Evolutionary conservation across 2,797 vertebrate species (phyloP).

Genomic region (Falco concolor): DNA sequence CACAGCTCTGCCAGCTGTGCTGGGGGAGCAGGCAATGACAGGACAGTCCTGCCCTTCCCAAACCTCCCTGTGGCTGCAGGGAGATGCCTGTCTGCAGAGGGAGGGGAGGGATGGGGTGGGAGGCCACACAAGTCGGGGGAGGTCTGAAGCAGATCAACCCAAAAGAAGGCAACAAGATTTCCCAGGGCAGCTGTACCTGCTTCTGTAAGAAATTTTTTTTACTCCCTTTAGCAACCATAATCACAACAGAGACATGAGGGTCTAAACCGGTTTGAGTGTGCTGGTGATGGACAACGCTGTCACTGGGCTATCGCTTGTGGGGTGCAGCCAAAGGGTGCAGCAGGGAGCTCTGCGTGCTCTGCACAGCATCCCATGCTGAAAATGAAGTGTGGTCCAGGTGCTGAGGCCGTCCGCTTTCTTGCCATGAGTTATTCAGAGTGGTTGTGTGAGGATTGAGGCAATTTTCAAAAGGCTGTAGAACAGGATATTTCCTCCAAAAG

Average conservation of each 20-base stretch:
- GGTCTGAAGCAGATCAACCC: background rate
- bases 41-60: background rate
- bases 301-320: background rate
- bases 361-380: rapidly evolving
- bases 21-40: background rate
- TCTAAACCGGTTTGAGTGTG: background rate
- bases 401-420: background rate
- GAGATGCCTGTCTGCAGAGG: background rate
- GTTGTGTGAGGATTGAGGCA: background rate
- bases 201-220: background rate
- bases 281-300: rapidly evolving
- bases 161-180: background rate
- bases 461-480: background rate
- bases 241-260: background rate
- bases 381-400: background rate
- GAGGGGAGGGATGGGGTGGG: background rate
- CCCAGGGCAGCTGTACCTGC: background rate
- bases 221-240: background rate
- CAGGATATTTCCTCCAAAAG: background rate
- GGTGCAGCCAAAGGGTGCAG: rapidly evolving
- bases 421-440: rapidly evolving
- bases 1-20: background rate
- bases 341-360: rapidly evolving
- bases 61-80: background rate
- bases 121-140: rapidly evolving